These are phyloP conservation scores for Channa striata DNA, from an alignment of 2,797 vertebrate genomes.

Conservation along the genomic window DNA sequence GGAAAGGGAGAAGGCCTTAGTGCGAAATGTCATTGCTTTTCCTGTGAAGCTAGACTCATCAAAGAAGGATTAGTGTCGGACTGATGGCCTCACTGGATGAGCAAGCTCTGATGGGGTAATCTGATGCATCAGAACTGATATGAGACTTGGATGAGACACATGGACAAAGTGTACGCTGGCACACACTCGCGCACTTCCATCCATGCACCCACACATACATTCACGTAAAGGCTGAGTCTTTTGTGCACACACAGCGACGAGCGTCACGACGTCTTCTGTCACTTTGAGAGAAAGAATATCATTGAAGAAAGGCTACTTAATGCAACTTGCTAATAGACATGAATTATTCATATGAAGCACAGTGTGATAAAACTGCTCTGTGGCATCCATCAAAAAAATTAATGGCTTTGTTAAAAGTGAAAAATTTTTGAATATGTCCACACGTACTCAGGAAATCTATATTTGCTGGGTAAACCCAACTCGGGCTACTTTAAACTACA, in stretches of 20 bases:
- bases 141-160: constrained; percentile 44
- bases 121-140: constrained; percentile 72
- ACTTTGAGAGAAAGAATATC: constrained; percentile 1
- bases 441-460: not conserved
- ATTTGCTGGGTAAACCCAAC: not conserved
- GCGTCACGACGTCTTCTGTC: constrained; percentile 16
- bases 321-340: constrained; percentile 4
- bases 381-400: constrained; percentile 1
- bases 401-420: not conserved
- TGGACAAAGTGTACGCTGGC: constrained; percentile 32
- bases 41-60: constrained; percentile 81
- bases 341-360: constrained; percentile 14
- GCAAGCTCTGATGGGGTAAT: constrained; percentile 68
- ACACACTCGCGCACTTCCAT: constrained; percentile 2
- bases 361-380: not conserved
- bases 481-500: not conserved
- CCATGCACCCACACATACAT: not conserved
- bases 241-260: not conserved
- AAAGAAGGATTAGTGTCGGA: constrained; percentile 83
- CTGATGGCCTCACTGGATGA: constrained; percentile 69
- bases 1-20: constrained; percentile 77
- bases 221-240: not conserved
- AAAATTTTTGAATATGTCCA: constrained; percentile 1
- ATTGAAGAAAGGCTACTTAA: constrained; percentile 8
- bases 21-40: constrained; percentile 81